These are phyloP conservation scores for Brachypodius melanocephalos DNA, from an alignment of 2,113 vertebrate genomes.

Conservation along the genomic window DNA sequence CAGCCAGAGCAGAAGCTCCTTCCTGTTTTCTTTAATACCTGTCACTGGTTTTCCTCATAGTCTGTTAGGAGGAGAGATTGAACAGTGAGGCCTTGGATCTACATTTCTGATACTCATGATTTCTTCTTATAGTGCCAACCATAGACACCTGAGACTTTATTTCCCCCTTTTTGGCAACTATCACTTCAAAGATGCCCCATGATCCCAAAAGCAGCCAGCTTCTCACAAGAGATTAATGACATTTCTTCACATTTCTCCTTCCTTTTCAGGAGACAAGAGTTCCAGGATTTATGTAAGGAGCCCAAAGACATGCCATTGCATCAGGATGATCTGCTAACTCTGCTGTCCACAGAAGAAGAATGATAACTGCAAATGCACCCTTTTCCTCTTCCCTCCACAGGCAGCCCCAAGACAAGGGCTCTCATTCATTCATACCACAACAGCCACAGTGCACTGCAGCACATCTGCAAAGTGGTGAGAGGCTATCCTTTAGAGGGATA, in stretches of 20 bases:
- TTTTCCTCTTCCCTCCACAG: not conserved
- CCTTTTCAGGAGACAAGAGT: not conserved
- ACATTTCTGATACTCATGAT: not conserved
- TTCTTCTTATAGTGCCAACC: not conserved
- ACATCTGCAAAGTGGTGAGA: not conserved
- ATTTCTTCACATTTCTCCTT: not conserved
- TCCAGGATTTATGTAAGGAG: not conserved
- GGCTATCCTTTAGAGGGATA: not conserved
- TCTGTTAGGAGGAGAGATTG: not conserved
- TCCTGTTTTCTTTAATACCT: not conserved
- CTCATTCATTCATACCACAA: not conserved
- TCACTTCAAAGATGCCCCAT: not conserved
- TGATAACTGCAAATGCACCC: not conserved
- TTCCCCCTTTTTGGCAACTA: not conserved
- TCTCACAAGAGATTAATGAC: not conserved
- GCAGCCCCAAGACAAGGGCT: not conserved
- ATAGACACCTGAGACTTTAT: not conserved
- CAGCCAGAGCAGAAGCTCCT: not conserved
- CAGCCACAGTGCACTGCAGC: not conserved
- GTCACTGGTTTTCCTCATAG: not conserved
- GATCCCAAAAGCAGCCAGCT: not conserved
- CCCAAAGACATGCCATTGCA: not conserved
- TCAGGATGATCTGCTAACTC: not conserved
- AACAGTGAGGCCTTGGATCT: not conserved
- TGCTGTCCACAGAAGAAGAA: not conserved